Percentiles rank a stretch among this genome's conserved stretches.
Evolutionary conservation across 2,888 invertebrate genomes (phyloP).

Genomic region (Andrena marginata): DNA sequence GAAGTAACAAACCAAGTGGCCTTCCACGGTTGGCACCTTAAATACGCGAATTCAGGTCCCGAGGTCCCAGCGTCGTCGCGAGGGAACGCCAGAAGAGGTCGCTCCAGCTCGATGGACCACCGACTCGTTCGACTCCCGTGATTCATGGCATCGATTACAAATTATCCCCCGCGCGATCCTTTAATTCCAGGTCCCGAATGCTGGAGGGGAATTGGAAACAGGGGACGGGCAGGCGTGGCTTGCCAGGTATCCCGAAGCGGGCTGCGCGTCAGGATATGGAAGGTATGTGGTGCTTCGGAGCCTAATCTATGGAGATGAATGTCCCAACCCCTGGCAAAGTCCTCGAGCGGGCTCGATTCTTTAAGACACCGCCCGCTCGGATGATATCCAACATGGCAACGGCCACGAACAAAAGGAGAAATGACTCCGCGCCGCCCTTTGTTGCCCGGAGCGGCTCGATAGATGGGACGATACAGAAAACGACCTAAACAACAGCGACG

Average conservation of each 20-base stretch:
- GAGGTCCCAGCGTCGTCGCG: neutral
- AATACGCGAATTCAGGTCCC: neutral
- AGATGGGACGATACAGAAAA: constrained; percentile 55
- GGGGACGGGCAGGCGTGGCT: constrained; percentile 72
- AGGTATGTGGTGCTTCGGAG: constrained; percentile 57
- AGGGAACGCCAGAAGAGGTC: too few relatives aligned
- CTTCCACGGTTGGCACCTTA: neutral
- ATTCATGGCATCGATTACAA: constrained; percentile 41
- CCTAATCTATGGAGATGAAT: constrained; percentile 76
- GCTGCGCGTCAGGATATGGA: constrained; percentile 50
- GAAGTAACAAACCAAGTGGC: too few relatives aligned
- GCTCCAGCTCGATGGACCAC: neutral
- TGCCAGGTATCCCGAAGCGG: constrained; percentile 70
- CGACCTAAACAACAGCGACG: constrained; percentile 52
- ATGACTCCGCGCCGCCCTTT: constrained; percentile 50
- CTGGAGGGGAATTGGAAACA: constrained; percentile 12
- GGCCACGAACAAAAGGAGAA: constrained; percentile 58
- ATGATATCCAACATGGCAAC: constrained; percentile 61
- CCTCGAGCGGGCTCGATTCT: constrained; percentile 52
- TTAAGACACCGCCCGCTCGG: constrained; percentile 65
- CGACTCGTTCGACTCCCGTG: neutral
- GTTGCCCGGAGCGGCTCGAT: constrained; percentile 37
- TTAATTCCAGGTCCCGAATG: constrained; percentile 17
- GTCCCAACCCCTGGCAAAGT: constrained; percentile 64
- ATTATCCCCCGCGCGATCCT: constrained; percentile 19